A percentile compares a stretch with the other conserved stretches of the same genome.
Evolutionary conservation across 2,888 invertebrate genomes (phyloP).

Genomic region (Acronicta alni): DNA sequence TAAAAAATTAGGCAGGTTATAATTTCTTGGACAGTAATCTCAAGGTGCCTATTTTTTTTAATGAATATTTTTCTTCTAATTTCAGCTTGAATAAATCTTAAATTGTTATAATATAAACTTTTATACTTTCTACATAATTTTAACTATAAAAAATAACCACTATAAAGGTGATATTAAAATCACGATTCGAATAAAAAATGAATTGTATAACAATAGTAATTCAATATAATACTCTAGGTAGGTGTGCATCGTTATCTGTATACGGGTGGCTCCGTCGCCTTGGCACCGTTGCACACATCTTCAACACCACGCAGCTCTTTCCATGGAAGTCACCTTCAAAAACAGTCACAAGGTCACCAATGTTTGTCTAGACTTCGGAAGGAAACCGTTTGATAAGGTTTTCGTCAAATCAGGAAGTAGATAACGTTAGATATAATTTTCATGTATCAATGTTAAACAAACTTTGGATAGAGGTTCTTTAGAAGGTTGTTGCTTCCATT

Average conservation of each 20-base stretch:
- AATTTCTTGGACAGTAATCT: too few species aligned
- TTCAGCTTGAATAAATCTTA: too few species aligned
- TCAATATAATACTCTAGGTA: slow-evolving; percentile 55
- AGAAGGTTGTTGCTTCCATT: slow-evolving; percentile 12
- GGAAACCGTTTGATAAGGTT: slow-evolving; percentile 43
- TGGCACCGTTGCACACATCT: slow-evolving; percentile 78
- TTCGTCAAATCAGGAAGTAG: slow-evolving; percentile 44
- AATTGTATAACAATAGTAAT: slow-evolving; percentile 55
- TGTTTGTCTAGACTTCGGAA: slow-evolving; percentile 69
- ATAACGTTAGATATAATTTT: slow-evolving; percentile 11
- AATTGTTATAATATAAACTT: too few species aligned
- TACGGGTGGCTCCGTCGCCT: slow-evolving; percentile 81
- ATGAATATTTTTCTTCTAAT: too few species aligned
- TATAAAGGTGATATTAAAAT: background rate
- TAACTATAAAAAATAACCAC: too few species aligned
- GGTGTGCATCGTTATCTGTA: slow-evolving; percentile 79
- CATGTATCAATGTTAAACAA: slow-evolving; percentile 40
- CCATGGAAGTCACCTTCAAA: slow-evolving; percentile 72
- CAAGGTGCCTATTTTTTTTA: too few species aligned
- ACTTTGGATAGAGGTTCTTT: slow-evolving; percentile 21
- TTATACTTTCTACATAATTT: background rate
- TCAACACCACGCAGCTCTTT: slow-evolving; percentile 69
- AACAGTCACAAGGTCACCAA: slow-evolving; percentile 71
- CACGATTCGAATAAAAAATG: slow-evolving; percentile 41
- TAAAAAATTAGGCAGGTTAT: too few species aligned